Evolutionary conservation across 2,797 vertebrate genomes (phyloP), one percentile per base, ranked within the genome.

Genomic region (Chrosomus eos): DNA sequence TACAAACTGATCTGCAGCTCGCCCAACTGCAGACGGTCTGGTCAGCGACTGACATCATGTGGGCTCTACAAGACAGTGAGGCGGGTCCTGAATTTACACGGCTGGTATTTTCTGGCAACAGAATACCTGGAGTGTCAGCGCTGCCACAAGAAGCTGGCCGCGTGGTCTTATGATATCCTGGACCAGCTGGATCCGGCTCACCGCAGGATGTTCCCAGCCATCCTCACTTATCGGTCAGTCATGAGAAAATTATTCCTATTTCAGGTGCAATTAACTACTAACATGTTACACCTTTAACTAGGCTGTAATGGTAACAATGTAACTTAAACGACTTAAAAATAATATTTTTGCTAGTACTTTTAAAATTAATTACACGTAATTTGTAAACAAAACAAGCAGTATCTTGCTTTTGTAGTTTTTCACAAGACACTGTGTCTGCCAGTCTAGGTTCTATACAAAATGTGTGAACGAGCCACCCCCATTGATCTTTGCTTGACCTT

Each of bases 1-100:
- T 81, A 68, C 19, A 81, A 40, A 21, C 45, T 55, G 80, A n/a
- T 21, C 26, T 81, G 66, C 60, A 79, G 60, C 40, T 11, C 2
- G 3, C 58, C 77, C 45, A 0, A 64, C 58, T 66, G 77, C 77
- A 43, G 23, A 10, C 16, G 5, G 18, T 28, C 16, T 2, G 10
- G 38, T 26, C 38, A 43, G 4, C 9, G 19, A 62, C 40, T 79
- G 2, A 66, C 38, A 6, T 6, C 77, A 2, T 66, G 18, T 79
- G 77, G 77, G 9, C 38, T 66, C 18, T 79, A 79, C 75, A 64
- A 78, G 33, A 51, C 48, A 18, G 48, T 19, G 48, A 18, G 5
- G 48, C 1, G 48, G 48, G 48, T 51, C 18, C 48, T 51, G 48
- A 51, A 18, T 19, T 51, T 51, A 19, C 16, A 51, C 1, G 48